Conservation (phyloP, 2,113 vertebrate genomes). For the Ameiurus melas region DNA sequence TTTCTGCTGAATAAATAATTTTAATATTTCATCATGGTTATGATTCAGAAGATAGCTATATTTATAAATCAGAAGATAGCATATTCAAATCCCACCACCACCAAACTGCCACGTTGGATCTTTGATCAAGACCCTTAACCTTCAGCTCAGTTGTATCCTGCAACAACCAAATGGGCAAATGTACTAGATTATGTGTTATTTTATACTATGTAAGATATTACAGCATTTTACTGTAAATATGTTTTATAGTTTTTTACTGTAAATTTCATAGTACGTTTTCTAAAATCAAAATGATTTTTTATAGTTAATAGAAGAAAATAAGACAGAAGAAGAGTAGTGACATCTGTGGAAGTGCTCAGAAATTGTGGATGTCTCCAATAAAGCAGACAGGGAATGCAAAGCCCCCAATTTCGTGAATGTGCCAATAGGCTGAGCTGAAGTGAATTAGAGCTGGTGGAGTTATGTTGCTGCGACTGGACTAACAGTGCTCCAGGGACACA, state of each 20-base stretch:
- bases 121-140: too few species aligned
- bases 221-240: background rate
- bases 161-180: too few species aligned
- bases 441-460: slow-evolving; percentile 48
- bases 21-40: too few species aligned
- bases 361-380: slow-evolving; percentile 17
- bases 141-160: too few species aligned
- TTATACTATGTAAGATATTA: background rate
- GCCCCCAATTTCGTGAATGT: slow-evolving; percentile 45
- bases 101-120: too few species aligned
- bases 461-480: slow-evolving; percentile 41
- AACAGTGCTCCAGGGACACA: slow-evolving; percentile 47
- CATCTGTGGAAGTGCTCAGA: slow-evolving; percentile 4
- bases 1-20: too few species aligned
- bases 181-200: background rate
- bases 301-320: background rate
- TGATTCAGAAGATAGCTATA: too few species aligned
- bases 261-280: background rate
- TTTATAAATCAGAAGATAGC: too few species aligned
- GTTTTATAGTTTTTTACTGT: background rate
- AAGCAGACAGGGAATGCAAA: slow-evolving; percentile 45
- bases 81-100: too few species aligned
- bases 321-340: background rate
- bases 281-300: background rate
- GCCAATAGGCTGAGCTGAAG: slow-evolving; percentile 38